Base-by-base conservation (phyloP, 64 coral and sea anemone species). In the Platygyra sinensis region DNA sequence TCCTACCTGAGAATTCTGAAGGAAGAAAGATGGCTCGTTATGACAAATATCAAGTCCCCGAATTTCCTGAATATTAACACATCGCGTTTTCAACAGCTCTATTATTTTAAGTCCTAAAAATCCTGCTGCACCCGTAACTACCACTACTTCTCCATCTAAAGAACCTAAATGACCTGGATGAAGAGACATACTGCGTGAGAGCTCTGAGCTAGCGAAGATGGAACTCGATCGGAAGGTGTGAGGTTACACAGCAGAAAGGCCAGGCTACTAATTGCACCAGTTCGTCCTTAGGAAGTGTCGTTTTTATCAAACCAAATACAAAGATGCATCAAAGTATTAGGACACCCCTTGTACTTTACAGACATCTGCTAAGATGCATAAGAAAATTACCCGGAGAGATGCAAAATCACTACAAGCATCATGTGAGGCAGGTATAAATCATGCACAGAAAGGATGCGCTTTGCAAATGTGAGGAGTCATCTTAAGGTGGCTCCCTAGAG, bases 61-160 rank as follows among this genome's bases (percentile, higher is more conserved):
- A 8, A 87, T 87, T 52, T 74, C 86, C 29, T 31, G 69, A 17
- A 87, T 86, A 24, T 86, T 86, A 22, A 18, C n/a, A 28, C 82
- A 64, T 27, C 50, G 42, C 27, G 19, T 39, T 30, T 74, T 75
- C 64, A 87, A 30, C 22, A 73, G 20, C 50, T 87, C 69, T 6
- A 87, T 72, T n/a, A 87, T 42, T 75, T 74, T 72, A 28, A 59
- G 24, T 0, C 86, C 86, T 33, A 87, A 87, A 74, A 87, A 87
- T 57, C 86, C 86, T 27, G 86, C 86, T 74, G 86, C 82, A 42
- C 82, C 82, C 4, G 82, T 86, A 15, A 86, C 82, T 54, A 86
- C 62, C 22, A 86, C 36, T 42, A 86, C 19, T n/a, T 86, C 82
- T 32, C 27, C 64, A 25, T 31, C 19, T 84, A 12, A 54, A 65